Evolutionary conservation across 2,888 invertebrate genomes (phyloP), one percentile per base, ranked within the genome.

Genomic region (Zelleria hepariella): DNA sequence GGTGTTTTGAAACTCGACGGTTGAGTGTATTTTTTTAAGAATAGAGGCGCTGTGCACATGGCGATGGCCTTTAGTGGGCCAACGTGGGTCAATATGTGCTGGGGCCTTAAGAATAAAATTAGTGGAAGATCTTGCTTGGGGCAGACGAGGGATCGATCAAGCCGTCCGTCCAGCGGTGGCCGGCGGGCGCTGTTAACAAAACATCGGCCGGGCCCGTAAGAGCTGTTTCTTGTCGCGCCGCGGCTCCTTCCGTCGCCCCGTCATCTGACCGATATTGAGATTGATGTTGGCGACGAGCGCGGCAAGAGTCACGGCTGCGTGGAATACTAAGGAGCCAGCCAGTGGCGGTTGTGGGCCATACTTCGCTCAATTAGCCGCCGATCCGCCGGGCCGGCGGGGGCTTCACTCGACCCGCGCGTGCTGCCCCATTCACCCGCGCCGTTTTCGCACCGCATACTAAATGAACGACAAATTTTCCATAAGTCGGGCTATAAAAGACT

Each of bases 241-340:
- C 67, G 68, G 68, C 77, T 76, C 74, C 81, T 83, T 80, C 86
- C 84, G 82, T 73, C 73, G 67, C 68, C 71, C 77, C 84, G 87
- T 86, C 87, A 86, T 81, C 79, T 76, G 71, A 67, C 72, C 75
- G 51, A 78, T 85, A 87, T 86, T 87, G 86, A 87, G 86, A 87
- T 87, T 87, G 87, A 87, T 87, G 86, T 80, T 77, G 72, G 49
- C 58, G 56, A 60, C 69, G 68, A 75, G 75, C 81, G 79, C 10
- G 73, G 73, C 68, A 70, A 73, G 72, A 52, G 69, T 67, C 73
- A 67, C 71, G 70, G 72, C 68, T 74, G 73, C 67, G 68, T 78
- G 73, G 87, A 86, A 87, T 87, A 87, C 86, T 85, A 87, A 86
- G 75, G 75, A 77, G 75, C 69, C 73, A 69, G 64, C 67, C 65